Conservation (phyloP, 2,113 vertebrate species). For the Megaceryle maxima region DNA sequence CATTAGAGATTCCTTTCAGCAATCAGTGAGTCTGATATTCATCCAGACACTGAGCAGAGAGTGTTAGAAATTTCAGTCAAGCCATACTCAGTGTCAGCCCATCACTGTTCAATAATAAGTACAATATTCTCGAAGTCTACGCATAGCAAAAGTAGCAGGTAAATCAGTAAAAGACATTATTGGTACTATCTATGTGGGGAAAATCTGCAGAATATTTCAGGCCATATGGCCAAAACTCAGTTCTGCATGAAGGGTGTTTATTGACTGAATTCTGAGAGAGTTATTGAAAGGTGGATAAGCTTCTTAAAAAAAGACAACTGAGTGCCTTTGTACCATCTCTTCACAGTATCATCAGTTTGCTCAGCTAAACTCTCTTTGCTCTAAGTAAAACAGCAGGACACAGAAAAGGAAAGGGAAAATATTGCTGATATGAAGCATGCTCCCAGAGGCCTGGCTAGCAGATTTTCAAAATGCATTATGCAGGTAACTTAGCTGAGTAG, state of each 20-base stretch:
- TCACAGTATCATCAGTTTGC: not conserved
- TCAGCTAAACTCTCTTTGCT: not conserved
- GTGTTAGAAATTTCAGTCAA: not conserved
- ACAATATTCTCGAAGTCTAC: not conserved
- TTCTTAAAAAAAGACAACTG: not conserved
- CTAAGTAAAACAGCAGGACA: not conserved
- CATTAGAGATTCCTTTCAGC: not conserved
- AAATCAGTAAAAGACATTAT: not conserved
- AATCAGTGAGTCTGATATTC: not conserved
- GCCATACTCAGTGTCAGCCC: not conserved
- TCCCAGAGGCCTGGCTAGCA: not conserved
- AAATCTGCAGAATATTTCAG: not conserved
- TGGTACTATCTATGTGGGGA: not conserved
- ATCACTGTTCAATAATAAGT: not conserved
- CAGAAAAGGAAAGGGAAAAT: not conserved
- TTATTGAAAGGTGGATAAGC: conserved; percentile 20
- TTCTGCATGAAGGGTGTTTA: conserved; percentile 10
- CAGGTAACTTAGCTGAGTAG: not conserved
- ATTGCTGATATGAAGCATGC: not conserved
- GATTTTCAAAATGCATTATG: not conserved
- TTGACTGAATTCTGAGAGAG: not conserved
- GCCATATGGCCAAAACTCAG: not conserved
- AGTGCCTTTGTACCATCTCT: not conserved
- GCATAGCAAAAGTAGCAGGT: not conserved
- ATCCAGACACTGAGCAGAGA: not conserved